Base-by-base conservation (phyloP, 1,140 invertebrate species). In the Drosophila novamexicana region DNA sequence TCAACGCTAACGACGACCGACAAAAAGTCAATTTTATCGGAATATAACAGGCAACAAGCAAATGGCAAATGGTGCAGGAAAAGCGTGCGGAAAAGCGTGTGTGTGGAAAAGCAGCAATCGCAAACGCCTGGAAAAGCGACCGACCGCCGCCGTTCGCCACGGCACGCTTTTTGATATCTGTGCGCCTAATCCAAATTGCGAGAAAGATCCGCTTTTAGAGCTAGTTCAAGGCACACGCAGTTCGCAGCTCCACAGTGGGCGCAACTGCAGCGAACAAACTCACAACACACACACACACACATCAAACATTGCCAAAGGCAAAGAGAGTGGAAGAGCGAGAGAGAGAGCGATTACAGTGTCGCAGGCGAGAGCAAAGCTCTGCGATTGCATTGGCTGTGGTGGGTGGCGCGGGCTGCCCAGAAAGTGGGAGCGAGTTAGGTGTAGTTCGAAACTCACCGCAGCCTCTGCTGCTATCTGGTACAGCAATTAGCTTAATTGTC, bases 141-240 rank as follows among this genome's bases (percentile, higher is more conserved):
- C 10, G 16, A 6, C 34, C 14, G 34, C 52, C 32, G 6, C n/a
- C 52, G 9, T 54, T 3, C 10, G 52, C 12, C 3, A 16, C 9
- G 10, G 18, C 9, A 29, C 7, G 22, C 47, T 29, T 6, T 12
- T 49, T 12, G 58, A 18, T 39, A 45, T 61, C 45, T 91, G 88
- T 52, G 83, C 88, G 83, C 88, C 88, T 91, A 82, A 61, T 91
- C 79, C 71, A 77, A 91, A 81, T 88, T 88, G 88, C 80, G 88
- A 91, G 88, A 91, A 91, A 91, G 88, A 91, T 90, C 88, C 88
- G 88, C 88, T 91, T 91, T 91, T 88, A 79, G 89, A 91, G 83
- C 85, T 81, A 86, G 59, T 71, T 71, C 72, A 54, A 59, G 54
- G 45, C 54, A 56, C 59, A 53, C 37, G 32, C 62, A 67, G 70